Base-by-base conservation (phyloP, 2,797 vertebrate genomes). In the Hybognathus amarus region DNA sequence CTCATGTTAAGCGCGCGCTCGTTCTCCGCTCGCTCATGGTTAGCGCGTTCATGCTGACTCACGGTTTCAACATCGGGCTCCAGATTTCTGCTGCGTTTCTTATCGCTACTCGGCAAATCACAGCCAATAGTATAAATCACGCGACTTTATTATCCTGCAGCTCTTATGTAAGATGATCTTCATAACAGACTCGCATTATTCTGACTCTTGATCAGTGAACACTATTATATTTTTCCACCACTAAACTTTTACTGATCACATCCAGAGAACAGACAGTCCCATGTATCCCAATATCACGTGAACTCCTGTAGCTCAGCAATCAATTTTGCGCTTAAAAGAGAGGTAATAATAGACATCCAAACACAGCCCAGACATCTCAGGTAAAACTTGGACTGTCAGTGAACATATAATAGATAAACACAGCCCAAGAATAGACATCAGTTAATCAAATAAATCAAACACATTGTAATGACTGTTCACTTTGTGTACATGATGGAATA, bases 1-100 rank as follows among this genome's bases (percentile, higher is more conserved):
- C 61, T 63, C 59, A 80, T 77, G 70, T 50, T 80, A 4, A 45
- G 42, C 42, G 42, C 12, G 4, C 59, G 5, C 22, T 17, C 76
- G 2, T 15, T n/a, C 22, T 67, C 69, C 17, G 80, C 85, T 79
- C 20, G 59, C 50, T 85, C 80, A 83, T 68, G 85, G 17, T 83
- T 75, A 74, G 61, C 22, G 56, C 56, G 18, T 74, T 52, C 15
- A 27, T 47, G 79, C 66, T 38, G 54, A 76, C 42, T 82, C 61
- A 82, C 30, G 30, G 66, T 85, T 85, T 82, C 73, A 9, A 18
- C 36, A 40, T 27, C 81, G 56, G 73, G 77, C 47, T 85, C 24
- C 52, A 59, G 64, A 77, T 78, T 22, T 6, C 24, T 30, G 6
- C 59, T 63, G 50, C 38, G 6, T 15, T 20, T 63, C 33, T 85